Conservation (phyloP, 2,113 vertebrate species). For the Micronycteris hirsuta region DNA sequence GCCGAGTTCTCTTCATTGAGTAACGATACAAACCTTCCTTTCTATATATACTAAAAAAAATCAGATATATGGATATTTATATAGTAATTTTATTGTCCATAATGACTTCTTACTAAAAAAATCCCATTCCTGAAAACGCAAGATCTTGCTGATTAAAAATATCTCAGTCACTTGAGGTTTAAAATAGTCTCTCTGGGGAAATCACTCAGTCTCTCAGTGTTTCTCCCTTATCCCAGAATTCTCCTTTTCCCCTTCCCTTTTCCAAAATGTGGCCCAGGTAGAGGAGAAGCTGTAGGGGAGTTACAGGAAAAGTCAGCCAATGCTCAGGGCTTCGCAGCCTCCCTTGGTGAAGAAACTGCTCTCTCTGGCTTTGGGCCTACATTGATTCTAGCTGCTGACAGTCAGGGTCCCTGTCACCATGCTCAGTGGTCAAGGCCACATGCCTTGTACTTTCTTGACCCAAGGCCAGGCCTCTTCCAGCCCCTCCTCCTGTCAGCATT, state of each 20-base stretch:
- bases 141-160: neutral
- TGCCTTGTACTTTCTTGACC: neutral
- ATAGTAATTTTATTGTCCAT: neutral
- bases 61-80: neutral
- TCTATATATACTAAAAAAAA: neutral
- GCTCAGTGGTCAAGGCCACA: neutral
- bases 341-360: neutral
- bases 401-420: neutral
- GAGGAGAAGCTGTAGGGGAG: neutral
- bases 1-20: neutral
- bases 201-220: neutral
- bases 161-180: neutral
- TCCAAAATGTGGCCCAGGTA: neutral
- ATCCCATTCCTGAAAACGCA: neutral
- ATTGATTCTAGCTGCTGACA: neutral
- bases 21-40: neutral
- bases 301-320: neutral
- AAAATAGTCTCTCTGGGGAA: neutral
- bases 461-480: neutral
- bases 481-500: neutral
- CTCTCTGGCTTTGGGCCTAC: neutral
- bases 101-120: conserved; percentile 16
- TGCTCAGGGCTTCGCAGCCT: neutral
- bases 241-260: neutral
- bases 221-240: neutral